Conservation (phyloP, 1,140 invertebrate genomes). For the Aphelinus atriplicis region DNA sequence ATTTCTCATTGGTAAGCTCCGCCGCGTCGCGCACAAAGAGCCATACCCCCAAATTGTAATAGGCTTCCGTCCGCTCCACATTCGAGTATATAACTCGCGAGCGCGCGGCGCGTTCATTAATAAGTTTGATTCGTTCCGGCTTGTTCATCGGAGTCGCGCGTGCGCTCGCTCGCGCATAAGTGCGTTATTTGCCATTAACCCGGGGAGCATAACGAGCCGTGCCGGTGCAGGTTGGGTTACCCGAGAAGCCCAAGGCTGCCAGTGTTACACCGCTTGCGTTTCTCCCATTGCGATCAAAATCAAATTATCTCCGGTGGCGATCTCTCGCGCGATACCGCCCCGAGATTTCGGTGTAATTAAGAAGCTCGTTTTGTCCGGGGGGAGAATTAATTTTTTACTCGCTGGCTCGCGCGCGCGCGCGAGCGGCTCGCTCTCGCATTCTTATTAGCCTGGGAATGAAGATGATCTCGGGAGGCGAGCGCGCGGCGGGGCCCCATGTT, state of each 20-base stretch:
- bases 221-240: neutral
- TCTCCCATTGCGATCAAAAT: constrained; percentile 23
- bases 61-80: too few relatives aligned
- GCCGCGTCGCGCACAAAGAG: too few relatives aligned
- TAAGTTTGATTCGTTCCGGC: too few relatives aligned
- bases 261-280: constrained; percentile 6
- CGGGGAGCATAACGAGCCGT: too few relatives aligned
- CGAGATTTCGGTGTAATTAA: constrained; percentile 25
- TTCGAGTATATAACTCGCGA: too few relatives aligned
- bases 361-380: constrained; percentile 13
- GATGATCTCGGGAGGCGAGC: neutral
- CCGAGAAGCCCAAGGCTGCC: neutral
- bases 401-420: neutral
- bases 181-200: too few relatives aligned
- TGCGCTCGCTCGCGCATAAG: too few relatives aligned
- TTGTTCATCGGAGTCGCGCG: too few relatives aligned
- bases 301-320: constrained; percentile 12
- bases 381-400: constrained; percentile 25
- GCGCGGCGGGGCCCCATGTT: too few relatives aligned
- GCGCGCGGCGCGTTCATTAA: too few relatives aligned
- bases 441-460: constrained; percentile 21
- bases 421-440: neutral
- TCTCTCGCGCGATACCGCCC: neutral
- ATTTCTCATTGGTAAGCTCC: too few relatives aligned
- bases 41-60: too few relatives aligned